Base-by-base conservation (phyloP, 2,113 vertebrate genomes). In the Brachionichthys hirsutus region DNA sequence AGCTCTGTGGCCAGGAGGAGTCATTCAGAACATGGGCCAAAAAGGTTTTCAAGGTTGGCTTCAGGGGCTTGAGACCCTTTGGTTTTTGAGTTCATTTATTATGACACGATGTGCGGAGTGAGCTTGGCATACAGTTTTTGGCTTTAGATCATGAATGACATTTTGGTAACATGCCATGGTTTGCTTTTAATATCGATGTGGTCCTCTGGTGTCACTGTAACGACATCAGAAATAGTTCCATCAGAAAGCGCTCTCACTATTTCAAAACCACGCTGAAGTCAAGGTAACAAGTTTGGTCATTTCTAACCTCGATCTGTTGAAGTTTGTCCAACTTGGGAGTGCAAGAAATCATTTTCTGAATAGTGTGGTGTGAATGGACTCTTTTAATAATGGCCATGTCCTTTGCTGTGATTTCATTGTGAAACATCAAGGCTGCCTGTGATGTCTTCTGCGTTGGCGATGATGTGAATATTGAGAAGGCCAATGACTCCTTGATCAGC, bases 21-120 rank as follows among this genome's bases (percentile, higher is more conserved):
- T 94, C 97, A 40, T 99, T 99, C 90, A 92, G 96, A 86, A 98
- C 95, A 51, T 99, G 97, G 97, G 97, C 97, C 84, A 98, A 95
- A 84, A 98, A 95, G 80, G 97, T 98, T 80, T 98, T 99, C 82
- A 98, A 99, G 97, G 97, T 98, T 88, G 52, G 75, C 61, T 51
- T 17, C 2, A 17, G 24, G 12, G 14, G 47, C 6, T 5, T n/a
- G 11, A 10, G 47, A 49, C 18, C 24, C 24, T 30, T 30, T 30
- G 24, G 1, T 2, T 30, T 30, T 30, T 30, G 2, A 30, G 24
- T 2, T 30, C 24, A 30, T 30, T 30, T 2, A 2, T 8, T 30
- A 30, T 30, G 24, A 30, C 24, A 30, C 8, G 8, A 30, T 52
- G 19, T 50, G 18, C 12, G 15, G 20, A n/a, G 12, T 9, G 11